phyloP scores from a whole-genome alignment of 2,113 vertebrate species.

The Manacus vitellinus region DNA sequence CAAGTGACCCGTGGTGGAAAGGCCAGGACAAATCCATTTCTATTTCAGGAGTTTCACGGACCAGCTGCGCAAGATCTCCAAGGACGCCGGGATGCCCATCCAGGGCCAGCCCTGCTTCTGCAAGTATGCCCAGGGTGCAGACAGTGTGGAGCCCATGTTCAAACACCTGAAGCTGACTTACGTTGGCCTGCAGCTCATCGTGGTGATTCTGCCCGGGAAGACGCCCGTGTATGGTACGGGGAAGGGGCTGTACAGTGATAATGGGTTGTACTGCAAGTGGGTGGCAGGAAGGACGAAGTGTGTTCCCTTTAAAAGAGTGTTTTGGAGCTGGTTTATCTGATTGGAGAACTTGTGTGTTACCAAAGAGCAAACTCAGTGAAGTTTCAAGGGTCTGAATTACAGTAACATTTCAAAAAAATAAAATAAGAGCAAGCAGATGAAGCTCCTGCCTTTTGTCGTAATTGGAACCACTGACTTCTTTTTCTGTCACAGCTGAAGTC shows the following conservation, averaged over 20 bases:
- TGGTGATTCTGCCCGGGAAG: slow-evolving; percentile 97
- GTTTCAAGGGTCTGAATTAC: not conserved
- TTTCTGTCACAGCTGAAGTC: slow-evolving; percentile 86
- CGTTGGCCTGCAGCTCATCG: slow-evolving; percentile 96
- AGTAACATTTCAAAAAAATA: not conserved
- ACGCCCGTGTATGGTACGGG: slow-evolving; percentile 94
- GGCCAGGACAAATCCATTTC: not conserved
- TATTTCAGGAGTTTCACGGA: slow-evolving; percentile 92
- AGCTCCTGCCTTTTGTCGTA: not conserved
- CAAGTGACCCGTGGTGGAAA: not conserved
- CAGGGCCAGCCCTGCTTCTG: slow-evolving; percentile 99
- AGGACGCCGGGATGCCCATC: slow-evolving; percentile 98
- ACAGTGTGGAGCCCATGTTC: slow-evolving; percentile 99
- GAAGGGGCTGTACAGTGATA: not conserved
- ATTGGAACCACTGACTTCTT: not conserved
- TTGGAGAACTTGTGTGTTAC: not conserved
- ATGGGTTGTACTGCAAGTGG: not conserved
- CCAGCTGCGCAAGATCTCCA: slow-evolving; percentile 97
- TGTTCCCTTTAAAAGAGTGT: not conserved
- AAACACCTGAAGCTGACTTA: slow-evolving; percentile 98
- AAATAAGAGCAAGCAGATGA: not conserved
- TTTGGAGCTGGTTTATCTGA: not conserved
- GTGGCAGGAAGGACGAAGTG: not conserved
- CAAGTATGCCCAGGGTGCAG: slow-evolving; percentile 97
- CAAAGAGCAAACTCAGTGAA: not conserved